Base-by-base conservation (phyloP, 2,888 invertebrate species). In the Cataglyphis cursor region DNA sequence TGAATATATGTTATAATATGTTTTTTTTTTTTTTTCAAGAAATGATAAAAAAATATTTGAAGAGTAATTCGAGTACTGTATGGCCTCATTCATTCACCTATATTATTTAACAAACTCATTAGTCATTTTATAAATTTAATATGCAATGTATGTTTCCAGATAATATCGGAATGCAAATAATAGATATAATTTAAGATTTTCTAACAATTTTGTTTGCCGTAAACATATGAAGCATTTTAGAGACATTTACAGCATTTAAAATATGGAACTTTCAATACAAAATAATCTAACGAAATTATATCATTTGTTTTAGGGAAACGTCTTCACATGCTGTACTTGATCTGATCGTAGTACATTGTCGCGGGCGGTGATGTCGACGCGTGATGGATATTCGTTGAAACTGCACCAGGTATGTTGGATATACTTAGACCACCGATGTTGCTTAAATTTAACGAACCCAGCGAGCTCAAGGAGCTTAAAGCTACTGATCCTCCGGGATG, bases 331-430 rank as follows among this genome's bases (percentile, higher is more conserved):
- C 90, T 87, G 89, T 94, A 94, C 86, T 94, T 94, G 85, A 94
- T 91, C 88, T 92, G 94, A 83, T 94, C 94, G 87, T 94, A 94
- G 81, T 94, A 94, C 91, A 94, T 92, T 48, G 93, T 88, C 44
- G 93, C 86, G 18, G 93, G 87, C 4, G 93, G 88, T 21, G 92
- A 82, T 24, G 93, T 88, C n/a, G 93, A 85, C 41, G 92, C 87
- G 74, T 93, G 90, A 80, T 93, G 93, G 74, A 93, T 85, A 78
- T 93, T 93, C 41, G 92, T 90, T 21, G 91, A 85, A n/a, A 92
- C 90, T 35, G 91, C 85, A 74, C 92, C 91, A 51, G 93, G 90
- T 90, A 93, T 90, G 66, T 92, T 93, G 54, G 93, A 89, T 90
- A 93, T 91, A 64, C 92, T 90, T 62, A 94, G 83, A 21, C 93